phyloP scores from a whole-genome alignment of 92 coral and sea anemone species.

The Zoanthus solanderi region DNA sequence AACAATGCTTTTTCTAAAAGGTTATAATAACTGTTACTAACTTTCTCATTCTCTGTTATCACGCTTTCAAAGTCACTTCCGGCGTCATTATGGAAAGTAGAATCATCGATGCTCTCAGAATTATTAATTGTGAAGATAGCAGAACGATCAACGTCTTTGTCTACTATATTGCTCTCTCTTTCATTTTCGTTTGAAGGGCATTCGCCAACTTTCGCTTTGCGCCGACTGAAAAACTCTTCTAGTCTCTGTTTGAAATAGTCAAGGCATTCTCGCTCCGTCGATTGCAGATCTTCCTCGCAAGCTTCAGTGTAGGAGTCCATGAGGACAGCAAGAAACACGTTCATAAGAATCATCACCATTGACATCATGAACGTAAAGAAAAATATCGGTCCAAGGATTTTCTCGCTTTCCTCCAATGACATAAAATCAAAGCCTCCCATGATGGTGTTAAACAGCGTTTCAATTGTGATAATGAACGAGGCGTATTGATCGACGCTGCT shows the following conservation, averaged over 20 bases:
- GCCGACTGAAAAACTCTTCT: conserved; percentile 8
- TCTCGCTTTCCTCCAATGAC: conserved; percentile 67
- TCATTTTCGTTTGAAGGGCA: conserved; percentile 8
- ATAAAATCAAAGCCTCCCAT: conserved; percentile 92
- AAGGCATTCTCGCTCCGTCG: conserved; percentile 75
- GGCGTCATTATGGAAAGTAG: background rate
- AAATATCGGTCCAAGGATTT: conserved; percentile 81
- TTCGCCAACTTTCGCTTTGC: conserved; percentile 3
- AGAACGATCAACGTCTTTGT: conserved; percentile 5
- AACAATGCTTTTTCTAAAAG: conserved; percentile 21
- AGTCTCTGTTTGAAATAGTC: conserved; percentile 55
- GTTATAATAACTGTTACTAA: conserved; percentile 16
- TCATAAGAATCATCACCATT: conserved; percentile 90
- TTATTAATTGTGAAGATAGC: background rate
- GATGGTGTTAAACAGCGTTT: conserved; percentile 76
- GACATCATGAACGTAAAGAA: conserved; percentile 89
- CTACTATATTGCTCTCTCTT: too few species aligned
- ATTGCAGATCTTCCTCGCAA: conserved; percentile 72
- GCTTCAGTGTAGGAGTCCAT: conserved; percentile 93
- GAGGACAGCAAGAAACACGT: conserved; percentile 86
- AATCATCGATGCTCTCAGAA: background rate
- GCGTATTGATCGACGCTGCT: conserved; percentile 69
- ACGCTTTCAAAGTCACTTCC: background rate
- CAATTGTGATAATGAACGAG: conserved; percentile 71
- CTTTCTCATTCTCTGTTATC: background rate